These are phyloP conservation scores for Tachuris rubrigastra DNA, from an alignment of 2,113 vertebrate genomes.

Conservation along the genomic window DNA sequence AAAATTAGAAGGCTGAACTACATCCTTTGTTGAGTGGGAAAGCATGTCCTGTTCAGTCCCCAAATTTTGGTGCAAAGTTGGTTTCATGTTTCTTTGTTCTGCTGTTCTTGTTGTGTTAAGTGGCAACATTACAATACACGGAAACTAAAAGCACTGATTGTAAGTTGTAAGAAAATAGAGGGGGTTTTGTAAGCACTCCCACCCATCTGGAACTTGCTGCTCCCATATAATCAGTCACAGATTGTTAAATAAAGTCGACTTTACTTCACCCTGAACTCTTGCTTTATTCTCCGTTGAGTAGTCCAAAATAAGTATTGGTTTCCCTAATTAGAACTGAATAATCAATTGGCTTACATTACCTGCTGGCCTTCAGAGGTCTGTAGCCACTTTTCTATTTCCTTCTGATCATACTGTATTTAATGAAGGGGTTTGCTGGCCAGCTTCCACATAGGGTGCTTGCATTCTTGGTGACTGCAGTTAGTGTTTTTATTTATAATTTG, in stretches of 20 bases:
- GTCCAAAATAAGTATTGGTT: slow-evolving; percentile 50
- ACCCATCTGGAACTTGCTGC: slow-evolving; percentile 63
- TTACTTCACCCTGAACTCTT: slow-evolving; percentile 31
- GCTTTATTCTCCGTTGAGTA: slow-evolving; percentile 37
- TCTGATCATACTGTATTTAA: slow-evolving; percentile 15
- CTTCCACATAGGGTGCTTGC: slow-evolving; percentile 2
- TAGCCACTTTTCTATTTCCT: slow-evolving; percentile 29
- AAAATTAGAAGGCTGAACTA: slow-evolving; percentile 34
- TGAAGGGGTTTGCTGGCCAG: slow-evolving; percentile 27
- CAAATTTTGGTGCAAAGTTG: slow-evolving; percentile 41
- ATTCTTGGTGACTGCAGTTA: neutral
- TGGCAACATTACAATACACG: neutral
- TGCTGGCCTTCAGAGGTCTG: slow-evolving; percentile 44
- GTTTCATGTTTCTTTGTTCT: slow-evolving; percentile 31
- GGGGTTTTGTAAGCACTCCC: slow-evolving; percentile 48
- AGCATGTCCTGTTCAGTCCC: neutral
- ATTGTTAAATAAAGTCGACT: slow-evolving; percentile 57
- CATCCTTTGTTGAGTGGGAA: neutral
- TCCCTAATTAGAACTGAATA: slow-evolving; percentile 56
- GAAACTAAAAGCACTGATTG: slow-evolving; percentile 49
- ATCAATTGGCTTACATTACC: slow-evolving; percentile 61
- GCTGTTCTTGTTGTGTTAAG: neutral
- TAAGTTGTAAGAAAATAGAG: slow-evolving; percentile 49
- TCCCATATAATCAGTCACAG: slow-evolving; percentile 66
- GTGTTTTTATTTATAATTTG: slow-evolving; percentile 42